phyloP scores from a whole-genome alignment of 2,888 invertebrate species.

The Lasioglossum figueresi region DNA sequence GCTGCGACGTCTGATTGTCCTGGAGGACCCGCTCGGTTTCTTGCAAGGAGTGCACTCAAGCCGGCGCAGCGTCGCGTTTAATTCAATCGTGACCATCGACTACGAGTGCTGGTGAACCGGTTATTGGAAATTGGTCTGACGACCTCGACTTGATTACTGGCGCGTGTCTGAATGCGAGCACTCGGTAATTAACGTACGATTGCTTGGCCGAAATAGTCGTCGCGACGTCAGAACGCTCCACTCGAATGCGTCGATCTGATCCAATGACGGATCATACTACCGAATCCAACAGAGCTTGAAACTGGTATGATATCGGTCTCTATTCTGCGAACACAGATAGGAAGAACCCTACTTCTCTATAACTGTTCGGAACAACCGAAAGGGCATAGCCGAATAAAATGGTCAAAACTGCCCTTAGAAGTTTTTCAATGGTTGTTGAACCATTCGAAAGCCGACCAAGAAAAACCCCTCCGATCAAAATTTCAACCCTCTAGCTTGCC shows the following conservation, averaged over 20 bases:
- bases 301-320: background rate
- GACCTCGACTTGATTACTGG: constrained; percentile 25
- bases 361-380: too few species aligned
- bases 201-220: constrained; percentile 33
- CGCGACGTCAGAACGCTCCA: background rate
- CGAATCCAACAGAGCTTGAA: background rate
- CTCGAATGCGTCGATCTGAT: background rate
- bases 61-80: constrained; percentile 2
- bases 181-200: constrained; percentile 42
- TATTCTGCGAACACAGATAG: background rate
- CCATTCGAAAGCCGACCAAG: too few species aligned
- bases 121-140: constrained; percentile 51
- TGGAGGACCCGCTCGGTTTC: background rate
- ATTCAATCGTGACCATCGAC: constrained; percentile 34
- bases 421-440: too few species aligned
- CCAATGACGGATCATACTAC: background rate
- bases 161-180: constrained; percentile 17
- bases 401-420: too few species aligned
- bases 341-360: background rate
- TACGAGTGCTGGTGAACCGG: constrained; percentile 16
- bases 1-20: background rate
- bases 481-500: too few species aligned
- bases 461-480: too few species aligned
- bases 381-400: too few species aligned
- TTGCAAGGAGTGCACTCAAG: background rate